phyloP scores from a whole-genome alignment of 2,113 vertebrate species.

The Hiodon tergisus region DNA sequence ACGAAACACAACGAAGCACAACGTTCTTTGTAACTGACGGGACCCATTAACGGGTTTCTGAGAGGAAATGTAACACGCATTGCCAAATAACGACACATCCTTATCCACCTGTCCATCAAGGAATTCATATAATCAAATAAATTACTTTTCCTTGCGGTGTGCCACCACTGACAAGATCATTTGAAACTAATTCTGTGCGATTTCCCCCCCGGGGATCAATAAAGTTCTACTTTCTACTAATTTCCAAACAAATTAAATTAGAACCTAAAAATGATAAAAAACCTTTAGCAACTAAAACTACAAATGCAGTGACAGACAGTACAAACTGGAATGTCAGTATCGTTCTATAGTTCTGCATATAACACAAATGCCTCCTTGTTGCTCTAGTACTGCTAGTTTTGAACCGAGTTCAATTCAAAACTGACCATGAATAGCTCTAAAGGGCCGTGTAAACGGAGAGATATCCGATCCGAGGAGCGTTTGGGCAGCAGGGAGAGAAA shows the following conservation, averaged over 20 bases:
- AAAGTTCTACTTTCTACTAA: conserved; percentile 9
- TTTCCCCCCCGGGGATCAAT: too few species aligned
- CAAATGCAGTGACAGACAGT: conserved; percentile 33
- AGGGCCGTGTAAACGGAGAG: not conserved
- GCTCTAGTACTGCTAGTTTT: not conserved
- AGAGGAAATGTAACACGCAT: not conserved
- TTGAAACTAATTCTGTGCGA: not conserved
- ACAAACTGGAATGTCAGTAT: too few species aligned
- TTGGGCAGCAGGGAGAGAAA: not conserved
- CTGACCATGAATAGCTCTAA: conserved; percentile 4
- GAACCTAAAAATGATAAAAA: conserved; percentile 27
- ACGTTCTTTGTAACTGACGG: too few species aligned
- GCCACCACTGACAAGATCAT: conserved; percentile 18
- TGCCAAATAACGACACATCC: not conserved
- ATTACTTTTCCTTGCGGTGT: conserved; percentile 31
- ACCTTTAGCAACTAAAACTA: conserved; percentile 17
- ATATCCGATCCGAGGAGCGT: not conserved
- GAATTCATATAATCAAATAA: conserved; percentile 42
- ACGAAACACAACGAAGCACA: too few species aligned
- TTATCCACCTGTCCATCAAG: conserved; percentile 40
- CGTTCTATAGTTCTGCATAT: too few species aligned
- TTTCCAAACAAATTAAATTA: conserved; percentile 45
- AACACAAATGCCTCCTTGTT: not conserved
- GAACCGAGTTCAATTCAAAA: not conserved
- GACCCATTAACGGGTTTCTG: not conserved